These are phyloP conservation scores for Bergia sp. DNA, from an alignment of 92 coral and sea anemone genomes.

Conservation along the genomic window DNA sequence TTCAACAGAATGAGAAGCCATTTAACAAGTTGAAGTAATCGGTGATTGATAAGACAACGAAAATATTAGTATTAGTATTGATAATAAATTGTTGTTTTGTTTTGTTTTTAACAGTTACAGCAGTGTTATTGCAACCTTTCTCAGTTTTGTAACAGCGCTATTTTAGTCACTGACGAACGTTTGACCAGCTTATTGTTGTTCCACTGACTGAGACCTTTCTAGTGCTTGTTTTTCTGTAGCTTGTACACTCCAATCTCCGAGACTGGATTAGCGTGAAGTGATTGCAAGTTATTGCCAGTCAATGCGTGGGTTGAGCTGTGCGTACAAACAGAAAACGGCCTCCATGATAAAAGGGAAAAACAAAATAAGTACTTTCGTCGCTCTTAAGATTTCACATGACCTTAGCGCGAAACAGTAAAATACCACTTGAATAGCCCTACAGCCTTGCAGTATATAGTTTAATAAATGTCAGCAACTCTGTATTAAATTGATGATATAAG, in stretches of 20 bases:
- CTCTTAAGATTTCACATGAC: not conserved
- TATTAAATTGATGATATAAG: too few species aligned
- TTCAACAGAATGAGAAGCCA: too few species aligned
- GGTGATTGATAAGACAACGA: too few species aligned
- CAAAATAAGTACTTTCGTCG: not conserved
- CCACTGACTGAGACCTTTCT: not conserved
- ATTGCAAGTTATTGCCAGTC: not conserved
- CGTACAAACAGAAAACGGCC: not conserved
- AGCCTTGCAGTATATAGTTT: too few species aligned
- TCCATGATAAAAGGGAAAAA: not conserved
- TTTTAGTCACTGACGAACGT: too few species aligned
- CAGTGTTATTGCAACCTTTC: not conserved
- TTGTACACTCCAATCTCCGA: too few species aligned
- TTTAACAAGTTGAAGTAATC: not conserved
- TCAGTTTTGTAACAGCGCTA: not conserved
- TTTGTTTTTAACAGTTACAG: not conserved
- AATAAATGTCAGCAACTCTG: not conserved
- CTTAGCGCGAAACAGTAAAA: not conserved
- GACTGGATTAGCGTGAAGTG: not conserved
- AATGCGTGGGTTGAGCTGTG: conserved; percentile 1
- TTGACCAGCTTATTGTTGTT: too few species aligned
- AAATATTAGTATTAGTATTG: not conserved
- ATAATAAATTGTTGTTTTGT: not conserved
- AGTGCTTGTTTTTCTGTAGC: not conserved
- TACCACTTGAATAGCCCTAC: not conserved